A percentile compares a stretch with the other conserved stretches of the same genome.
These are phyloP conservation scores for Clarias gariepinus DNA, from an alignment of 2,113 vertebrate genomes.

Conservation along the genomic window DNA sequence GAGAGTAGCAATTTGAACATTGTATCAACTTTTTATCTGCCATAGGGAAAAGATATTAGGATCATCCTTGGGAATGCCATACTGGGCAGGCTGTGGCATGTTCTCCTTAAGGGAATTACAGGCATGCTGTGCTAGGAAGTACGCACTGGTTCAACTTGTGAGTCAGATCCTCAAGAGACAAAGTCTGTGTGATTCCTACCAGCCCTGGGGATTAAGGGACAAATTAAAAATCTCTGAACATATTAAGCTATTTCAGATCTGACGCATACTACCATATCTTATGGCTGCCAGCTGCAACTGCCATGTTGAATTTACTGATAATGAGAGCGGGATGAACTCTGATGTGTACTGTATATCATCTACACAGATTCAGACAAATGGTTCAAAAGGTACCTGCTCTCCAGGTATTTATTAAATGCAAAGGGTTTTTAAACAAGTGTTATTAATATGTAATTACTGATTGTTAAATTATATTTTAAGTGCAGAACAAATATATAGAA, in stretches of 20 bases:
- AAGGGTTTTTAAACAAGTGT: not conserved
- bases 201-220: not conserved
- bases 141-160: not conserved
- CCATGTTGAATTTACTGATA: not conserved
- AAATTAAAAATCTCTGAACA: not conserved
- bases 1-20: not conserved
- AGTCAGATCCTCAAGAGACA: not conserved
- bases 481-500: too few species aligned
- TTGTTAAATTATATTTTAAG: not conserved
- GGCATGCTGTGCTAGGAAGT: not conserved
- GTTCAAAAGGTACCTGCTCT: not conserved
- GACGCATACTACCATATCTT: not conserved
- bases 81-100: not conserved
- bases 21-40: not conserved
- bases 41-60: not conserved
- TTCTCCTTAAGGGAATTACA: not conserved
- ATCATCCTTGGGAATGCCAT: not conserved
- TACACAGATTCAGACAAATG: not conserved
- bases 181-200: too few species aligned
- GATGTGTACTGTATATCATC: not conserved
- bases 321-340: not conserved
- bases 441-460: not conserved
- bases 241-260: not conserved
- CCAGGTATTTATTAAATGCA: not conserved
- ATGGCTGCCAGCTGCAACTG: not conserved